Conservation (phyloP, 2,113 vertebrate genomes). For the Dryoscopus gambensis region DNA sequence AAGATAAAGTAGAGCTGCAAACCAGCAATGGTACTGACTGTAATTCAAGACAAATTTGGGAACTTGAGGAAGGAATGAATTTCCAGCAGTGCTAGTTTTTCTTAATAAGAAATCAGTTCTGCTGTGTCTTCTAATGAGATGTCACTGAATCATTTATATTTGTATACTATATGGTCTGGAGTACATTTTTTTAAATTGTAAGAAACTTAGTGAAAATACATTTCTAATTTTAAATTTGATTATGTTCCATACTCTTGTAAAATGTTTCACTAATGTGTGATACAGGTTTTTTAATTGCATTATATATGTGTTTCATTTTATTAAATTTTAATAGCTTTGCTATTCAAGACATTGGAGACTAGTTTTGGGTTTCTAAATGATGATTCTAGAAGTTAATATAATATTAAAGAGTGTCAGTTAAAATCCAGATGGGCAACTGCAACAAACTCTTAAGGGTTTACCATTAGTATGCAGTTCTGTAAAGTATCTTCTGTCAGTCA, state of each 20-base stretch:
- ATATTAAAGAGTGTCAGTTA: slow-evolving; percentile 20
- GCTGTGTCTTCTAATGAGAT: neutral
- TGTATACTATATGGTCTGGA: neutral
- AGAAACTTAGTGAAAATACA: neutral
- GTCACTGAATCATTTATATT: neutral
- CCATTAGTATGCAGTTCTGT: neutral
- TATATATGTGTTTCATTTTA: neutral
- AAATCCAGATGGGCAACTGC: neutral
- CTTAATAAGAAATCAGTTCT: neutral
- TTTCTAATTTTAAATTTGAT: neutral
- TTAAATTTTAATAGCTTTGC: neutral
- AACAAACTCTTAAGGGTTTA: neutral
- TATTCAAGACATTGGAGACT: neutral
- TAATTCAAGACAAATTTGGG: neutral
- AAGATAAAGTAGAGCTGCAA: neutral
- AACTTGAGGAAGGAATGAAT: neutral
- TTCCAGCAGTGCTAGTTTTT: neutral
- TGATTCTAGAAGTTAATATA: slow-evolving; percentile 21
- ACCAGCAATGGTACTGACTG: neutral
- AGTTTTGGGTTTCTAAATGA: slow-evolving; percentile 21
- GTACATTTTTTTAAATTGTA: neutral
- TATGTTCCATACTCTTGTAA: neutral
- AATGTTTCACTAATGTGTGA: neutral
- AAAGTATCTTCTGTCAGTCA: neutral
- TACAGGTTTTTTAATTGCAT: neutral